Base-by-base conservation (phyloP, 2,797 vertebrate genomes). In the Rhynchonycteris naso region DNA sequence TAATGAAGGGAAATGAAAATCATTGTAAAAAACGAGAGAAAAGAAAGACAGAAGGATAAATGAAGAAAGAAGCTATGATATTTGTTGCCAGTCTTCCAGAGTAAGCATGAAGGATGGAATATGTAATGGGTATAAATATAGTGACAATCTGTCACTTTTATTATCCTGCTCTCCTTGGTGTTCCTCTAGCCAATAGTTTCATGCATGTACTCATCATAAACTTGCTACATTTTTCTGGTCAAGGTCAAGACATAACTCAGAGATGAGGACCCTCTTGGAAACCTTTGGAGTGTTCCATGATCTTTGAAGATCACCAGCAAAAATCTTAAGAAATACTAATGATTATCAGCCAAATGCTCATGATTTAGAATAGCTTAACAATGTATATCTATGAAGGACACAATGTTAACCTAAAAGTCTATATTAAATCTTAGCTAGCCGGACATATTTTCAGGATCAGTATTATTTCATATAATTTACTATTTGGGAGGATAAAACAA, bases 381-480 rank as follows among this genome's bases (percentile, higher is more conserved):
- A 71, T 78, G 10, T 72, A 14, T 84, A 50, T 66, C 66, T 83
- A 14, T 43, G 16, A 83, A 47, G 22, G 50, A 65, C 6, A 72
- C 59, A 43, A 0, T 85, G n/a, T 90, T 93, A 35, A 80, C 26
- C 16, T 84, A 61, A 69, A 66, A 74, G 33, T 8, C 12, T 35
- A 26, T 65, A 28, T 72, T 89, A 35, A 81, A 74, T 89, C 89
- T 61, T 79, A 68, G 7, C 18, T 63, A 28, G 7, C 7, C 91
- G 13, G 2, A 56, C 5, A 0, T 54, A 28, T 1, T 56, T 80
- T 6, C 7, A 72, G 38, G 71, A 83, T 88, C 18, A 61, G 5
- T 61, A 83, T 91, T 59, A 43, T 84, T 83, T 92, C 33, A 65
- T 47, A 3, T 82, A 75, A 69, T 90, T 91, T 35, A 56, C 50